Evolutionary conservation across 1,140 invertebrate genomes (phyloP).

Genomic region (Megalopta genalis): DNA sequence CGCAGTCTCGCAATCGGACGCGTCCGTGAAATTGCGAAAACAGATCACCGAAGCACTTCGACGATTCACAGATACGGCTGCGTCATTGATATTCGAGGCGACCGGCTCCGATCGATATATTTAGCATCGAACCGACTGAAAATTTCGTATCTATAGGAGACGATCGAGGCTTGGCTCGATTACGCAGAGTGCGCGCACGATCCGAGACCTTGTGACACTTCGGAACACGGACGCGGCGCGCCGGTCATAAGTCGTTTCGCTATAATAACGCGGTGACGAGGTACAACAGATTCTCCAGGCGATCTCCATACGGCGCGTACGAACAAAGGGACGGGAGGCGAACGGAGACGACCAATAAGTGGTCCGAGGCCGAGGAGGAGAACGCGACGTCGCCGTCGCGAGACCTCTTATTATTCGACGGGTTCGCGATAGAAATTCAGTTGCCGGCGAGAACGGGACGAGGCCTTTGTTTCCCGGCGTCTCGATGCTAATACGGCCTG

Average conservation of each 20-base stretch:
- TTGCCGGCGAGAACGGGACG: background rate
- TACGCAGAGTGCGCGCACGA: constrained; percentile 20
- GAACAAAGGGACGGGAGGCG: constrained; percentile 36
- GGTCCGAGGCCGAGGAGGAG: constrained; percentile 36
- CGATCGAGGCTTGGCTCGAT: constrained; percentile 35
- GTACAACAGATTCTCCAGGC: constrained; percentile 7
- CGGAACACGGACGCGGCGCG: background rate
- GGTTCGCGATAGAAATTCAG: constrained; percentile 11
- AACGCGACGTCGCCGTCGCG: no score
- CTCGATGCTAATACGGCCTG: constrained; percentile 1
- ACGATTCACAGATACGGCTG: no score
- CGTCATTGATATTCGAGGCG: no score
- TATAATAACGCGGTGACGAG: constrained; percentile 39
- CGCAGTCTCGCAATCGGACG: no score
- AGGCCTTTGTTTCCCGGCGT: background rate
- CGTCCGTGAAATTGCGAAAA: no score
- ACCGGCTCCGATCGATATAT: background rate
- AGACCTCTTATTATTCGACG: constrained; percentile 21
- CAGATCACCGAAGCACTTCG: no score
- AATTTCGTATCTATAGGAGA: constrained; percentile 28
- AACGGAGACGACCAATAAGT: constrained; percentile 35
- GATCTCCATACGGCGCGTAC: constrained; percentile 42
- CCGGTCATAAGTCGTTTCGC: constrained; percentile 39
- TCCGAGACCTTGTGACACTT: constrained; percentile 47
- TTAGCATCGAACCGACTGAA: constrained; percentile 1